Evolutionary conservation across 2,888 invertebrate genomes (phyloP).

Genomic region (Apamea crenata): DNA sequence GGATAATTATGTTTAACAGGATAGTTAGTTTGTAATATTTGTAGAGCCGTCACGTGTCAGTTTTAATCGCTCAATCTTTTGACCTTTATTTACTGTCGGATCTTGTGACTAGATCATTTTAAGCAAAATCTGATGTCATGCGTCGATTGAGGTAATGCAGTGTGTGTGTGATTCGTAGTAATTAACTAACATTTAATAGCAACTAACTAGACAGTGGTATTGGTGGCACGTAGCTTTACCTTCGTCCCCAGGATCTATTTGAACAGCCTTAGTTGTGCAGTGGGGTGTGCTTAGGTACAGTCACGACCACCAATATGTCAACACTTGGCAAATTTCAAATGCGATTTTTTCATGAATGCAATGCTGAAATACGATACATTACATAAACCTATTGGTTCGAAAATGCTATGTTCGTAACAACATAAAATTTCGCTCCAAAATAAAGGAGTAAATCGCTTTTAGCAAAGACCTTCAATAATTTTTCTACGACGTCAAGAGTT

Average conservation of each 20-base stretch:
- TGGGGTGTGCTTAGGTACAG: not conserved
- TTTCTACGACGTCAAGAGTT: not conserved
- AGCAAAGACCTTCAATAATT: not conserved
- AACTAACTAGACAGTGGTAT: not conserved
- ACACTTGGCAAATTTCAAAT: too few relatives aligned
- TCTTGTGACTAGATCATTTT: not conserved
- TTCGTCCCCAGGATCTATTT: too few relatives aligned
- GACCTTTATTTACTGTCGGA: constrained; percentile 17
- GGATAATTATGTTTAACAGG: too few relatives aligned
- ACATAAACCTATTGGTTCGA: too few relatives aligned
- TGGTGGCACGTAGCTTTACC: not conserved
- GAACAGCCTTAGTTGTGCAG: not conserved
- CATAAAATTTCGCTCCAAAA: too few relatives aligned
- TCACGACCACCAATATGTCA: too few relatives aligned
- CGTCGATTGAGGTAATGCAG: not conserved
- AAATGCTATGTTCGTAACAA: too few relatives aligned
- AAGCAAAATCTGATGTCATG: not conserved
- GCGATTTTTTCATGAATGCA: too few relatives aligned
- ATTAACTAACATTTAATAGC: not conserved
- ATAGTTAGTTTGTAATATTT: not conserved
- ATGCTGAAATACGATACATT: too few relatives aligned
- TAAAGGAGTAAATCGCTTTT: too few relatives aligned
- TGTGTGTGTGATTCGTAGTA: not conserved
- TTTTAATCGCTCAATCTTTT: constrained; percentile 4
- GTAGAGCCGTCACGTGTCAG: not conserved